Conservation (phyloP, 2,797 vertebrate genomes). For the Enteromius mattozi region DNA sequence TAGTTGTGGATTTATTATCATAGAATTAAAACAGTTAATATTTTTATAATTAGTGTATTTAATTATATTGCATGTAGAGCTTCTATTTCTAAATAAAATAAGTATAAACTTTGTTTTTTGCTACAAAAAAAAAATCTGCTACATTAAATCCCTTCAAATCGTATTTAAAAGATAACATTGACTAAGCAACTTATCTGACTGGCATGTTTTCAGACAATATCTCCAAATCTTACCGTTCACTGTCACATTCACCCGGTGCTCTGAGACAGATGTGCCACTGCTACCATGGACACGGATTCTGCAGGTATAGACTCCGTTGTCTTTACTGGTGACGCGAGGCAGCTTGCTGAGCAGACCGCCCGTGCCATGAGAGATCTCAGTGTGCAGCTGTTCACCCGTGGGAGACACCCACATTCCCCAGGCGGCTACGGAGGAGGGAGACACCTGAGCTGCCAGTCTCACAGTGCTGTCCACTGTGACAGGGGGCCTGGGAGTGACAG, state of each 20-base stretch:
- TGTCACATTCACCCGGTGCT: constrained; percentile 66
- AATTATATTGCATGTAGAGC: not conserved
- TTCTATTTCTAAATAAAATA: not conserved
- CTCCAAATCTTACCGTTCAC: constrained; percentile 69
- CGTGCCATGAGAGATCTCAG: constrained; percentile 30
- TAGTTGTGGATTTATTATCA: too few relatives aligned
- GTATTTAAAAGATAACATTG: not conserved
- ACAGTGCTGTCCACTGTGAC: constrained; percentile 69
- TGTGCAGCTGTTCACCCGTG: constrained; percentile 61
- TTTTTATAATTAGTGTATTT: not conserved
- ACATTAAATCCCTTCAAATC: not conserved
- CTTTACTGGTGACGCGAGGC: constrained; percentile 63
- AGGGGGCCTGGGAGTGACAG: constrained; percentile 59
- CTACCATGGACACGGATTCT: constrained; percentile 59
- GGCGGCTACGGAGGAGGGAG: constrained; percentile 50
- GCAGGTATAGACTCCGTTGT: constrained; percentile 73
- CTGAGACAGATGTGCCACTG: constrained; percentile 47
- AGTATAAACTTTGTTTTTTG: not conserved
- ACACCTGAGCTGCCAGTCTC: constrained; percentile 68
- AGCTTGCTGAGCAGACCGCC: constrained; percentile 71
- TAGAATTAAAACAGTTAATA: not conserved
- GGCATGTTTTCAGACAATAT: not conserved
- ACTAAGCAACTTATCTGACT: not conserved
- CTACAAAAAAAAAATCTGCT: not conserved
- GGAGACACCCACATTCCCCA: constrained; percentile 73